Percentiles rank a stretch among this genome's conserved stretches.
These are phyloP conservation scores for Electrona antarctica DNA, from an alignment of 2,113 vertebrate species.

Conservation along the genomic window DNA sequence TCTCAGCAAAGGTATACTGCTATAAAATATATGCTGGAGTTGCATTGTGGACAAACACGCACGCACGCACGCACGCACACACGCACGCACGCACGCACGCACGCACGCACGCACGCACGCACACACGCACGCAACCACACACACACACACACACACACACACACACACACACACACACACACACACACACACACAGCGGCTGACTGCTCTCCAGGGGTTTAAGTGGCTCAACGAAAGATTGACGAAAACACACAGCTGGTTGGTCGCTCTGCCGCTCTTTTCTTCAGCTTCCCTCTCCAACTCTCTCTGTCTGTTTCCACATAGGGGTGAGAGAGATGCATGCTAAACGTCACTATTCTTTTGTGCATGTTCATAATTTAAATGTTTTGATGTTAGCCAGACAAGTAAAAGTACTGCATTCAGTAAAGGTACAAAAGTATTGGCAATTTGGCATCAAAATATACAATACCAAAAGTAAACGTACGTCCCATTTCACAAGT, in stretches of 20 bases:
- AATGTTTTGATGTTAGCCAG: not conserved
- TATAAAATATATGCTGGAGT: too few relatives aligned
- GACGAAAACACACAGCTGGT: slow-evolving; percentile 67
- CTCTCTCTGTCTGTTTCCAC: not conserved
- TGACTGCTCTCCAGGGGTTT: slow-evolving; percentile 44
- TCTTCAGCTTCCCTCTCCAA: not conserved
- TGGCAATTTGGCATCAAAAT: too few relatives aligned
- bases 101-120: not conserved
- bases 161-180: slow-evolving; percentile 27
- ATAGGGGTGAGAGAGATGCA: too few relatives aligned
- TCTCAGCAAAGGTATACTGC: too few relatives aligned
- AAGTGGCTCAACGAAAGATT: slow-evolving; percentile 37
- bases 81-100: not conserved
- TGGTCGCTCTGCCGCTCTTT: not conserved
- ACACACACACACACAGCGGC: slow-evolving; percentile 16
- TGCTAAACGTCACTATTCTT: too few relatives aligned
- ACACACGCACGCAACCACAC: not conserved
- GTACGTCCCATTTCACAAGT: too few relatives aligned
- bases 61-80: not conserved
- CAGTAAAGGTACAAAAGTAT: too few relatives aligned
- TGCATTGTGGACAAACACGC: not conserved
- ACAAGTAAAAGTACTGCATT: not conserved
- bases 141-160: slow-evolving; percentile 3
- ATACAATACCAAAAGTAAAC: too few relatives aligned
- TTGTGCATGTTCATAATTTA: too few relatives aligned